A percentile compares a stretch with the other conserved stretches of the same genome.
Evolutionary conservation across 2,888 invertebrate genomes (phyloP).

Genomic region (Itoplectis maculator): DNA sequence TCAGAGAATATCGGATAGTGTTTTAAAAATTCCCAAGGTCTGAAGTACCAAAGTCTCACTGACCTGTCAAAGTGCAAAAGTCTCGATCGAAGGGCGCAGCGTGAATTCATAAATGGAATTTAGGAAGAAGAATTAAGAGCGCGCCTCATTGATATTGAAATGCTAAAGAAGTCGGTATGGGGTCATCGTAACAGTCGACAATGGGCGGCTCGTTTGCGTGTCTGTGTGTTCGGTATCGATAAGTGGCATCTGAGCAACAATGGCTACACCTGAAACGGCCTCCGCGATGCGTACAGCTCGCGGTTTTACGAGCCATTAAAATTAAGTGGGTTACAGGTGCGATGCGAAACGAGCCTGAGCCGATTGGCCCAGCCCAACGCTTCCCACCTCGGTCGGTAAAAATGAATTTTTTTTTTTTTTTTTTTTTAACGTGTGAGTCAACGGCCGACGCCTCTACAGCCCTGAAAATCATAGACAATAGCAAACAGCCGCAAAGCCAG

Average conservation of each 20-base stretch:
- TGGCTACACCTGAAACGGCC: constrained; percentile 53
- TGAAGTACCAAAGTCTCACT: background rate
- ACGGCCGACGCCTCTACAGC: background rate
- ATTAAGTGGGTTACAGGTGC: constrained; percentile 78
- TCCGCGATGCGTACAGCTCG: constrained; percentile 24
- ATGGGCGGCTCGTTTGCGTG: background rate
- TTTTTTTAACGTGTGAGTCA: background rate
- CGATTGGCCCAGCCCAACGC: background rate
- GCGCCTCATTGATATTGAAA: constrained; percentile 31
- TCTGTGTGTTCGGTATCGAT: constrained; percentile 63
- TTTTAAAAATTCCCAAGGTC: too few relatives aligned
- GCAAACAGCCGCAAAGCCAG: background rate
- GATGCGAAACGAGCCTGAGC: constrained; percentile 55
- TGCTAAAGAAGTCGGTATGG: constrained; percentile 20
- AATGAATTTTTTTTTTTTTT: background rate
- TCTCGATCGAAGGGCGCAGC: background rate
- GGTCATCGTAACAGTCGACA: constrained; percentile 12
- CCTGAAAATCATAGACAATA: background rate
- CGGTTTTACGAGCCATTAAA: constrained; percentile 73
- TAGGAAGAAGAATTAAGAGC: background rate
- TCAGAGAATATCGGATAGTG: too few relatives aligned
- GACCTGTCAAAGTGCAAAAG: background rate
- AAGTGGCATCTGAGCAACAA: constrained; percentile 70
- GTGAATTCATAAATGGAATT: background rate
- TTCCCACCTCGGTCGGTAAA: background rate